phyloP scores from a whole-genome alignment of 35 echinoderm and acorn worm species.

The Ptychodera flava region DNA sequence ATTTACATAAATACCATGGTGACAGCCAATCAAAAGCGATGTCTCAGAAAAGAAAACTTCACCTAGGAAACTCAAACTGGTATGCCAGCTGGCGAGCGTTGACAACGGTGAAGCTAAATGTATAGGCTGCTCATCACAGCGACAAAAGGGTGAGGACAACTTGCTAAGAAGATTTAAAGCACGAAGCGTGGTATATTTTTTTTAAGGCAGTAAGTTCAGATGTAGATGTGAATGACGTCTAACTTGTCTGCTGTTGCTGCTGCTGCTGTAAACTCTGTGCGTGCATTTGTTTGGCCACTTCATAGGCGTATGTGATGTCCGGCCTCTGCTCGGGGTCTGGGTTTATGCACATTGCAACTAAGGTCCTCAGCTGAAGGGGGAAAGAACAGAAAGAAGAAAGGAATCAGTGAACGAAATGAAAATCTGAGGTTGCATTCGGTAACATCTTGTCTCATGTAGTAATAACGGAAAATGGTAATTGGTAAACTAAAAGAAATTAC shows the following conservation, averaged over 20 bases:
- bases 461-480: background rate
- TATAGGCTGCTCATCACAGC: background rate
- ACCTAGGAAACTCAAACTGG: too few species aligned
- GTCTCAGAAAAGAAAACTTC: too few species aligned
- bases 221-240: too few species aligned
- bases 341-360: slow-evolving; percentile 73
- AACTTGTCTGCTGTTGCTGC: too few species aligned
- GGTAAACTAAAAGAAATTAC: background rate
- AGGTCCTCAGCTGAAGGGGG: slow-evolving; percentile 65
- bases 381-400: slow-evolving; percentile 7
- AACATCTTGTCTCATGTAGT: background rate
- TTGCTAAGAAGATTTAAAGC: background rate
- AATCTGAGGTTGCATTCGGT: too few species aligned
- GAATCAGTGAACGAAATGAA: background rate
- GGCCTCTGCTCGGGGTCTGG: slow-evolving; percentile 63
- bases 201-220: background rate
- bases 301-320: slow-evolving; percentile 44
- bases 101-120: background rate
- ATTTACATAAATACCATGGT: too few species aligned
- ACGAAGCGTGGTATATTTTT: background rate
- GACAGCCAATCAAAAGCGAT: too few species aligned
- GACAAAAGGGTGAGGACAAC: too few species aligned
- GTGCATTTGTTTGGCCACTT: slow-evolving; percentile 63
- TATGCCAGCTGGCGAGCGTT: background rate
- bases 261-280: slow-evolving; percentile 21